phyloP scores from a whole-genome alignment of 2,797 vertebrate species.

The Pangasius mekongensis region DNA sequence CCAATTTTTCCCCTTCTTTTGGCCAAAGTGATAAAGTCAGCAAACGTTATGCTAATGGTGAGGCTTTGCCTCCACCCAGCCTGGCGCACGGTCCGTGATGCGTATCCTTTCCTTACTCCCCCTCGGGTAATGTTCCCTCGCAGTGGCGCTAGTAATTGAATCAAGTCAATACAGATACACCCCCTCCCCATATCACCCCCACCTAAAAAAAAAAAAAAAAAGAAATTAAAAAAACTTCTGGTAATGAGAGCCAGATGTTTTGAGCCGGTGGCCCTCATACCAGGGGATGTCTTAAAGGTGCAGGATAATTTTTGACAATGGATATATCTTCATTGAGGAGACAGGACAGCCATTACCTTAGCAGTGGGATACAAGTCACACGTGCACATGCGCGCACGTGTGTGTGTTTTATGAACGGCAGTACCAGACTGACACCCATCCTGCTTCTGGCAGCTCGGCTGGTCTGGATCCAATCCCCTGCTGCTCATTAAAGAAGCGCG shows the following conservation, averaged over 20 bases:
- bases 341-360: conserved; percentile 75
- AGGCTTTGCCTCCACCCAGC: conserved; percentile 56
- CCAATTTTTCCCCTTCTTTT: conserved; percentile 75
- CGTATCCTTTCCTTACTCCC: conserved; percentile 67
- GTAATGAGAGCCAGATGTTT: conserved; percentile 85
- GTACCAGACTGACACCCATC: conserved; percentile 77
- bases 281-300: conserved; percentile 75
- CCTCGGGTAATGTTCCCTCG: conserved; percentile 73
- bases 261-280: conserved; percentile 68
- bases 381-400: conserved; percentile 62
- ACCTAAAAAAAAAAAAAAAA: conserved; percentile 69
- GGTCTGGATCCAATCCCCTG: conserved; percentile 79
- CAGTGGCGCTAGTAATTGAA: conserved; percentile 87
- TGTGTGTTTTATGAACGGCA: conserved; percentile 65
- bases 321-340: conserved; percentile 80
- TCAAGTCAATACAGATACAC: conserved; percentile 84
- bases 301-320: conserved; percentile 71
- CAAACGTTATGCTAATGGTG: conserved; percentile 74
- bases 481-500: conserved; percentile 70
- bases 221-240: conserved; percentile 67
- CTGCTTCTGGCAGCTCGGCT: conserved; percentile 73
- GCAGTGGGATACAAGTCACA: conserved; percentile 75
- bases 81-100: conserved; percentile 70
- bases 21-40: conserved; percentile 80
- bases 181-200: conserved; percentile 54